Percentiles rank a stretch among this genome's conserved stretches.
phyloP scores from a whole-genome alignment of 2,888 invertebrate species.

The Erebia epiphron region DNA sequence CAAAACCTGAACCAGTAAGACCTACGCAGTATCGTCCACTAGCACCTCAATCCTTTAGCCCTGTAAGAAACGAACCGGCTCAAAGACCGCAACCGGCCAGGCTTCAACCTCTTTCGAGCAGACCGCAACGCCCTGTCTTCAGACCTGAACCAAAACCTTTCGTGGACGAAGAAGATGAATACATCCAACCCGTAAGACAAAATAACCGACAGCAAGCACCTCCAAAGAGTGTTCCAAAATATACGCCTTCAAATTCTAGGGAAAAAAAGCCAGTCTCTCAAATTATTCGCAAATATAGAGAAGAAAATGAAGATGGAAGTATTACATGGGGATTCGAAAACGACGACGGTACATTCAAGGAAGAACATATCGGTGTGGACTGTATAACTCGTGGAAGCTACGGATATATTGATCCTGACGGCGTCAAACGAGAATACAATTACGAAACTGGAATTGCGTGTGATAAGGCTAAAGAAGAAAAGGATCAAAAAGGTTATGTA shows the following conservation, averaged over 20 bases:
- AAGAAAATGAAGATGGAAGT: constrained; percentile 91
- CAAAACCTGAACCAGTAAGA: constrained; percentile 69
- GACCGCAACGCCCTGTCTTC: constrained; percentile 80
- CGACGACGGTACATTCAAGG: constrained; percentile 93
- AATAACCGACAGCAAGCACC: constrained; percentile 72
- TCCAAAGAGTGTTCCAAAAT: constrained; percentile 67
- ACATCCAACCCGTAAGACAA: constrained; percentile 74
- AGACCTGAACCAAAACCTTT: constrained; percentile 76
- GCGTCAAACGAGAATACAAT: constrained; percentile 90
- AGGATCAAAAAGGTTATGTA: constrained; percentile 85
- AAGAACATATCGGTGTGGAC: constrained; percentile 91
- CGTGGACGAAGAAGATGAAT: constrained; percentile 71
- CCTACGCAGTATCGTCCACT: constrained; percentile 76
- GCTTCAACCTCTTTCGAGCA: constrained; percentile 73
- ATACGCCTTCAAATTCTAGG: constrained; percentile 64
- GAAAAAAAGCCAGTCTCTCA: constrained; percentile 88
- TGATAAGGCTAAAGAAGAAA: constrained; percentile 81
- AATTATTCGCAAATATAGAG: constrained; percentile 87
- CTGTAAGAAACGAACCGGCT: constrained; percentile 65
- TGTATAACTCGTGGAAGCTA: constrained; percentile 91
- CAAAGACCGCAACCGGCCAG: constrained; percentile 71
- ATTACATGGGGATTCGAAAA: constrained; percentile 95
- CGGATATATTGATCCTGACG: constrained; percentile 93
- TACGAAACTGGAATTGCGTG: constrained; percentile 92
- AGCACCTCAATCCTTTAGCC: constrained; percentile 68